Conservation (phyloP, 2,113 vertebrate genomes). For the Glaucidium brasilianum region DNA sequence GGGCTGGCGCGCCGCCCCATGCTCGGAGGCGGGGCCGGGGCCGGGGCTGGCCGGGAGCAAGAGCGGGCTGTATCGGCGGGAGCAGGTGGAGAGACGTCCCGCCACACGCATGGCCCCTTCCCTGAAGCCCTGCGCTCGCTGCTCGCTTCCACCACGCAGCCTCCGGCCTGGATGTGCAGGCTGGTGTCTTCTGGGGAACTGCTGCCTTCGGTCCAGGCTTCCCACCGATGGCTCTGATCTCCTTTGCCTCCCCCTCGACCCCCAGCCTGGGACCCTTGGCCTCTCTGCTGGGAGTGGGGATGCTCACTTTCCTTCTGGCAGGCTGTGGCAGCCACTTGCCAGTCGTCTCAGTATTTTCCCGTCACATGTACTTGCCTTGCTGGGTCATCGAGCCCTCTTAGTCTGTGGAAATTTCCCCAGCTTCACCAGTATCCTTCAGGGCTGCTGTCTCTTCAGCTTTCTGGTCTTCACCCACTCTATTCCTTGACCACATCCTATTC, state of each 20-base stretch:
- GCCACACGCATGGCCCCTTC: background rate
- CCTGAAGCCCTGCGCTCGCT: background rate
- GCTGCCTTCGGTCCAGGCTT: background rate
- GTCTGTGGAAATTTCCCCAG: background rate
- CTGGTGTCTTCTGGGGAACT: background rate
- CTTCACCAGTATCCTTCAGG: background rate
- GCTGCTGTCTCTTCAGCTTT: background rate
- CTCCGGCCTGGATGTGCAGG: background rate
- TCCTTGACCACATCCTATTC: background rate
- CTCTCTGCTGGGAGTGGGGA: accelerated
- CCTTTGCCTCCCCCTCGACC: background rate
- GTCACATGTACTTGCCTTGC: background rate
- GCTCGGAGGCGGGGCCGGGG: constrained; percentile 39
- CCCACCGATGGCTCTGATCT: background rate
- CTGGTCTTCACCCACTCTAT: background rate
- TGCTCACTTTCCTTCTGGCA: background rate
- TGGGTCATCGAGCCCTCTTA: background rate
- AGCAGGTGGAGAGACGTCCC: constrained; percentile 22
- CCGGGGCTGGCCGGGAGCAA: background rate
- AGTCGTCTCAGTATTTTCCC: background rate
- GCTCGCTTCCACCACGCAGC: background rate
- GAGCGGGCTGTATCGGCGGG: background rate
- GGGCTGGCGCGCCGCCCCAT: constrained; percentile 47
- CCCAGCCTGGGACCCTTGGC: background rate
- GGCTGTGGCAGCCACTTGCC: background rate